Evolutionary conservation across 2,888 invertebrate species (phyloP).

Genomic region (Cryptocephalus primarius): DNA sequence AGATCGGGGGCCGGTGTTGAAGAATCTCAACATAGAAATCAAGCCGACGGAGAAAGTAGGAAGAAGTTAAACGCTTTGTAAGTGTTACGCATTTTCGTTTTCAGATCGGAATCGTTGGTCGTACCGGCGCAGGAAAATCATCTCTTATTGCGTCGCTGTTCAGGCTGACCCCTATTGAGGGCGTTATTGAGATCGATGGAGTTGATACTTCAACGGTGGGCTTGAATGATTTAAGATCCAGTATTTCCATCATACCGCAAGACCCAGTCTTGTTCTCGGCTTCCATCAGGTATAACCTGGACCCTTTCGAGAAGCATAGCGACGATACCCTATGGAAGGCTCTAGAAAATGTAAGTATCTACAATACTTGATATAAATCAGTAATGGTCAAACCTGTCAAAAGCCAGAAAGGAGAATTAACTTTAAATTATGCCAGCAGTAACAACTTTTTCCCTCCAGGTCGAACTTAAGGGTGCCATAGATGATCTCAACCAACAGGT

Average conservation of each 20-base stretch:
- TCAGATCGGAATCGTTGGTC: constrained; percentile 6
- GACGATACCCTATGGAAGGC: constrained; percentile 70
- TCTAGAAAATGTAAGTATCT: constrained; percentile 38
- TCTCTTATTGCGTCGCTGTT: constrained; percentile 74
- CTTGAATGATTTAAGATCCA: constrained; percentile 62
- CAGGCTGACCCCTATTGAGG: constrained; percentile 65
- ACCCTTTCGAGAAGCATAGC: constrained; percentile 64
- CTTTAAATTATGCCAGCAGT: too few relatives aligned
- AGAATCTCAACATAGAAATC: constrained; percentile 51
- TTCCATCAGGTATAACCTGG: constrained; percentile 72
- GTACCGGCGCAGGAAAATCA: constrained; percentile 51
- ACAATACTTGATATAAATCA: background rate
- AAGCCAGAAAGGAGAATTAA: too few relatives aligned
- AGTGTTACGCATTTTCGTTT: background rate
- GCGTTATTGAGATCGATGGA: constrained; percentile 67
- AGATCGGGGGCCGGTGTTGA: constrained; percentile 56
- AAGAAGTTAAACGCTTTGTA: background rate
- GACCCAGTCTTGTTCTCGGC: constrained; percentile 80
- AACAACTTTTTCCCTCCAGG: constrained; percentile 2
- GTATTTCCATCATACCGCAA: constrained; percentile 73
- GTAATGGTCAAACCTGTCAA: too few relatives aligned
- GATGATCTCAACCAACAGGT: constrained; percentile 54
- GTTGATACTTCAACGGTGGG: constrained; percentile 57
- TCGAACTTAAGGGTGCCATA: constrained; percentile 59
- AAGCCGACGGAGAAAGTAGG: constrained; percentile 54